These are phyloP conservation scores for Chaenogobius annularis DNA, from an alignment of 2,113 vertebrate species.

Conservation along the genomic window DNA sequence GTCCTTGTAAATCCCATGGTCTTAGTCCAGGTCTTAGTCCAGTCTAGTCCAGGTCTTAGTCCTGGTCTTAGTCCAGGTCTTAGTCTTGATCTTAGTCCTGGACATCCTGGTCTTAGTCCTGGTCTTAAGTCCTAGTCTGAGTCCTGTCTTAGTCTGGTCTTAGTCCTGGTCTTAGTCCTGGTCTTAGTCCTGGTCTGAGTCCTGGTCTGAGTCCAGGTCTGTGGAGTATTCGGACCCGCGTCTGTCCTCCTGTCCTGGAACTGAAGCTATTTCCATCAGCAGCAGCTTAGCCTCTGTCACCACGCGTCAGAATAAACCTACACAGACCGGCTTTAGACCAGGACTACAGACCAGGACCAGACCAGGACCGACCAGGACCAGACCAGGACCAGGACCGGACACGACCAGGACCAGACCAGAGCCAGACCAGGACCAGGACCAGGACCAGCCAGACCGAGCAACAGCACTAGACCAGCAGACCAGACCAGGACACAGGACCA, in stretches of 20 bases:
- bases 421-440: no score
- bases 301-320: not conserved
- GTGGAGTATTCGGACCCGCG: not conserved
- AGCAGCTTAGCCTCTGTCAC: constrained; percentile 4
- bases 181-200: not conserved
- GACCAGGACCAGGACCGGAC: no score
- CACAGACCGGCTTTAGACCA: not conserved
- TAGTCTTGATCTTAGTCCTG: not conserved
- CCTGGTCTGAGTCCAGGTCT: not conserved
- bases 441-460: no score
- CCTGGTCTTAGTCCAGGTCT: not conserved
- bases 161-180: not conserved
- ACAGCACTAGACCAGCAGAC: no score
- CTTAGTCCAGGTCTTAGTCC: no score
- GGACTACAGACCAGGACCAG: not conserved
- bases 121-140: not conserved
- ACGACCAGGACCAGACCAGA: no score
- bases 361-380: not conserved
- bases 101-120: no score
- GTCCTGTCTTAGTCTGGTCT: not conserved
- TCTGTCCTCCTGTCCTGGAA: not conserved
- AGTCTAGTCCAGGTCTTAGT: not conserved
- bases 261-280: not conserved
- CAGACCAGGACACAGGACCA: no score
- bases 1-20: no score